Base-by-base conservation (phyloP, 2,888 invertebrate genomes). In the Gerris lacustris region DNA sequence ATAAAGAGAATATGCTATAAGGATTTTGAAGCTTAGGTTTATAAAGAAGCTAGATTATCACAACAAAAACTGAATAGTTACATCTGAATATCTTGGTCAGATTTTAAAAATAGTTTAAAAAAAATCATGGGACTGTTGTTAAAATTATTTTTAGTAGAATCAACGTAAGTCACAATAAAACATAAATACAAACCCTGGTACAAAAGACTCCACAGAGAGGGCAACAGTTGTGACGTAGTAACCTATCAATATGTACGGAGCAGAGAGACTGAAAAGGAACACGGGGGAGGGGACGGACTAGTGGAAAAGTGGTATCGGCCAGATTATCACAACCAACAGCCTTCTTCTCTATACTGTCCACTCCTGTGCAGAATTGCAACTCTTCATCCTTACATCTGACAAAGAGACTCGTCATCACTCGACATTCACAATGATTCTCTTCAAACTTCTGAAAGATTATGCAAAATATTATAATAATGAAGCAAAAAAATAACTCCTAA, bases 121-220 rank as follows among this genome's bases (percentile, higher is more conserved):
- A 31, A 31, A 31, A 31, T 31, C 31, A 2, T 31, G 1, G 4
- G 31, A 31, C 31, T 2, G 31, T 31, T 31, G 31, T 31, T 31
- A 31, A 31, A 31, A 31, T 31, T 31, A 31, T 1, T 31, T 31
- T 31, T 31, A 31, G 31, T 31, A 31, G 31, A 31, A 31, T 31
- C 31, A 31, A 31, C 31, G 4, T 31, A 31, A 31, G 31, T 31
- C 31, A 31, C 1, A 31, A 31, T 31, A 31, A 31, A 31, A 31
- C n/a, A 55, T 11, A 44, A 64, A 47, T 17, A 72, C 66, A 75
- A 77, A 90, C 91, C 86, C 94, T 92, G 6, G 93, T 89, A 79
- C 95, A 95, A 80, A 93, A 96, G 69, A 92, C 82, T 6, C 95
- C 92, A 81, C 96, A 96, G 1, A 89, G 88, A 0, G 94, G 91